These are phyloP conservation scores for Antitype chi DNA, from an alignment of 2,888 invertebrate genomes.

Conservation along the genomic window DNA sequence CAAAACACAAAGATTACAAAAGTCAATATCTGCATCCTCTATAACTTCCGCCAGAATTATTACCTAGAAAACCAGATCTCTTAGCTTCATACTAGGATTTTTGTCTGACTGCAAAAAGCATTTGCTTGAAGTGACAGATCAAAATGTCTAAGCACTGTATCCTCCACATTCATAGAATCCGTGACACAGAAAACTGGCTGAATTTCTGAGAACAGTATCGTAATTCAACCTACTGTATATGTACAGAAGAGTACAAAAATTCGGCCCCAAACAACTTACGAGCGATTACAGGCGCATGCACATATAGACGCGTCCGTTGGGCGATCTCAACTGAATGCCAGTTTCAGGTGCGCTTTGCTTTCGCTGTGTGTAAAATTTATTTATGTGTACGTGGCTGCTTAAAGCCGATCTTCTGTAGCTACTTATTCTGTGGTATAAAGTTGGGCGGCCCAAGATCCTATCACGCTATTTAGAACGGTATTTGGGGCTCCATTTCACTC, in stretches of 20 bases:
- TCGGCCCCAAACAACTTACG: not conserved
- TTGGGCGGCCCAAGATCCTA: constrained; percentile 49
- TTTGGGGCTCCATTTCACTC: constrained; percentile 47
- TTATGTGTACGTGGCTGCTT: not conserved
- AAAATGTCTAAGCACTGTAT: constrained; percentile 9
- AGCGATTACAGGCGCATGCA: too few species aligned
- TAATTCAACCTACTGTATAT: constrained; percentile 27
- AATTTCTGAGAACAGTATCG: constrained; percentile 34
- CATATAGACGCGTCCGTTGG: not conserved
- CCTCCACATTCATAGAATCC: constrained; percentile 1
- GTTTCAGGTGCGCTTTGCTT: not conserved
- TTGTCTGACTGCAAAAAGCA: not conserved
- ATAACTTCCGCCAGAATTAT: constrained; percentile 7
- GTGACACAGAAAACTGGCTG: constrained; percentile 20
- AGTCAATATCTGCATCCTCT: constrained; percentile 43
- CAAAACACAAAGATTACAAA: constrained; percentile 5
- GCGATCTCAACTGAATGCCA: not conserved
- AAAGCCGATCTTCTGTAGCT: not conserved
- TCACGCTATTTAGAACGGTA: constrained; percentile 58
- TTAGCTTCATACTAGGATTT: not conserved
- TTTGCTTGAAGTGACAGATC: not conserved
- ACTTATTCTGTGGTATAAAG: constrained; percentile 27
- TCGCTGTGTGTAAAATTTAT: not conserved
- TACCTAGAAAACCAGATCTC: not conserved
- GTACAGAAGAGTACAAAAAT: not conserved